Evolutionary conservation across 2,113 vertebrate genomes (phyloP).

Genomic region (Campylomormyrus tamandua): DNA sequence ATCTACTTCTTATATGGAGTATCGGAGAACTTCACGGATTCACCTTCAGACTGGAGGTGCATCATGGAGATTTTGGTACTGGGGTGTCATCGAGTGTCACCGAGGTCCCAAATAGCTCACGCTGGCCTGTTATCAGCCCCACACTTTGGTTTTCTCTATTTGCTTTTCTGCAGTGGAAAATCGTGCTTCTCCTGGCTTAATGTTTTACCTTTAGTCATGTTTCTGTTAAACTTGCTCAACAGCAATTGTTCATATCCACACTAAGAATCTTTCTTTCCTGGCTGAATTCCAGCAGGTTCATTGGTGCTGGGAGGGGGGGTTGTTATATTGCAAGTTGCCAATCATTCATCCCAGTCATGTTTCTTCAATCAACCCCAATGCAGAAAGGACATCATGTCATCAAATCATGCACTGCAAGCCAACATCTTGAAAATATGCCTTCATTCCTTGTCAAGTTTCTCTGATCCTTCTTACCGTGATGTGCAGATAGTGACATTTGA

Average conservation of each 20-base stretch:
- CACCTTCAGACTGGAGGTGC: neutral
- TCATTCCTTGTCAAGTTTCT: neutral
- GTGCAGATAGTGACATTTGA: slow-evolving; percentile 4
- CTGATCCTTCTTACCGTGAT: neutral
- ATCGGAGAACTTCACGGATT: neutral
- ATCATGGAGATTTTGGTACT: neutral
- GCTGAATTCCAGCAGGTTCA: neutral
- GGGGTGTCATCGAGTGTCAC: neutral
- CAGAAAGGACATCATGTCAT: neutral
- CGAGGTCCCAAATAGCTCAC: neutral
- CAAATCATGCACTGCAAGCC: neutral
- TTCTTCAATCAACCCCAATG: neutral
- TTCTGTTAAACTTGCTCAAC: slow-evolving; percentile 21
- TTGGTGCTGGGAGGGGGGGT: neutral
- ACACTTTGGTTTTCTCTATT: neutral
- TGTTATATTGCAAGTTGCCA: neutral
- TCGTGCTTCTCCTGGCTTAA: neutral
- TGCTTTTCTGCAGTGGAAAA: neutral
- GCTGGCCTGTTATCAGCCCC: neutral
- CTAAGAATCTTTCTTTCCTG: slow-evolving; percentile 8
- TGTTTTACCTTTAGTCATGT: slow-evolving; percentile 21
- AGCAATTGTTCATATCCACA: neutral
- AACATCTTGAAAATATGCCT: neutral
- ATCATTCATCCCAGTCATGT: neutral
- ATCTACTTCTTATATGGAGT: neutral